Base-by-base conservation (phyloP, 2,888 invertebrate genomes). In the Drosophila eohydei region DNA sequence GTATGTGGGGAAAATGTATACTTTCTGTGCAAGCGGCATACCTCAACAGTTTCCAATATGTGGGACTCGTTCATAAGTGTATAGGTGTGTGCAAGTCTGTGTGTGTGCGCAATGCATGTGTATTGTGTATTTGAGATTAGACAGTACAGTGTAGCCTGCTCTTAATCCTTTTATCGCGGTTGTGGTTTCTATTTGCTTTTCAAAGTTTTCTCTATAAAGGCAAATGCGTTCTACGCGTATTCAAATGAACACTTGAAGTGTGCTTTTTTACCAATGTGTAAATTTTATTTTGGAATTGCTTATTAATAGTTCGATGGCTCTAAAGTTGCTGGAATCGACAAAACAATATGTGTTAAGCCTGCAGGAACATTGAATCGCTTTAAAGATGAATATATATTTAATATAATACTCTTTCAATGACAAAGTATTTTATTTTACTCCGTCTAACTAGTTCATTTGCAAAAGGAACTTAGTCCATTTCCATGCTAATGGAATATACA, bases 41-140 rank as follows among this genome's bases (percentile, higher is more conserved):
- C 63, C 71, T 41, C 46, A 76, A 71, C 66, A 68, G 60, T 63
- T 71, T 75, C 79, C 71, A 76, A 57, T 75, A 56, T 80, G 80
- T 76, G 80, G 80, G 62, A 50, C 61, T 59, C 70, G 50, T 77
- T 74, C 28, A 57, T n/a, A 43, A 36, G 43, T 21, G 40, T 12
- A 30, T 8, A 21, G 9, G 2, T 2, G 26, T 52, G 14, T n/a
- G 26, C n/a, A 1, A 14, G 21, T 36, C 7, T 36, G 4, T 36
- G 21, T 36, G 14, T 52, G 26, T 8, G 34, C 26, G 3, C 40
- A 11, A 30, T 26, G 36, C 59, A 36, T 51, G 21, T 43, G 46
- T 54, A 26, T 30, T 52, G 44, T 62, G 30, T 34, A 61, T 58
- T 56, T 64, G 41, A 78, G 65, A 57, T 65, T 52, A 71, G 51